Base-by-base conservation (phyloP, 2,888 invertebrate species). In the Poecilobothrus nobilitatus region DNA sequence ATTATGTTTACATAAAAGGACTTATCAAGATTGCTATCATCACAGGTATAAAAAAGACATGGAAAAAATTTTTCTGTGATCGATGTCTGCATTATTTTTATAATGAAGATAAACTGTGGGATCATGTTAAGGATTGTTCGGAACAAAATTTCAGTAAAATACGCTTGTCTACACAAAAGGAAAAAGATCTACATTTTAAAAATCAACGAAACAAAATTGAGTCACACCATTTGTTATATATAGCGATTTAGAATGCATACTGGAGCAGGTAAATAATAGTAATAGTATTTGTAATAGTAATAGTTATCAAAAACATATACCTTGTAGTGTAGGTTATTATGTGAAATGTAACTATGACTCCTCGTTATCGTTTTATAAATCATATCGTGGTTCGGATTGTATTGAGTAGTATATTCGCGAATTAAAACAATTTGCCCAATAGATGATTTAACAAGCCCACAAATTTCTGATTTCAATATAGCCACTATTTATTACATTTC, bases 21-120 rank as follows among this genome's bases (percentile, higher is more conserved):
- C n/a, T n/a, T n/a, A n/a, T n/a, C n/a, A n/a, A n/a, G n/a, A n/a
- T n/a, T n/a, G n/a, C n/a, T n/a, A n/a, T n/a, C n/a, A n/a, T 18
- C 18, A n/a, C 69, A 69, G 61, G 15, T 69, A 3, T 22, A 63
- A 2, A 67, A 63, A 63, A 5, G 15, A 22, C 18, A 69, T 7
- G 15, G 33, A 7, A 34, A 22, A 37, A 67, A 64, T 53, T n/a
- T 67, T 33, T 69, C 34, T 69, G 69, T 63, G 67, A 67, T 12
- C 20, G 65, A 67, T 69, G 69, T 63, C 27, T 69, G 7, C n/a
- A 27, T 7, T 67, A 67, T 67, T 69, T 69, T 67, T 37, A 20
- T 22, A 22, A n/a, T 2, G 21, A 65, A 65, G 33, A 37, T 27
- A 34, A 63, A 63, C 21, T 37, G 27, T 9, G 2, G 18, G 20